A percentile compares a stretch with the other conserved stretches of the same genome.
These are phyloP conservation scores for Isotomurus palustris DNA, from an alignment of 2,888 invertebrate genomes.

Conservation along the genomic window DNA sequence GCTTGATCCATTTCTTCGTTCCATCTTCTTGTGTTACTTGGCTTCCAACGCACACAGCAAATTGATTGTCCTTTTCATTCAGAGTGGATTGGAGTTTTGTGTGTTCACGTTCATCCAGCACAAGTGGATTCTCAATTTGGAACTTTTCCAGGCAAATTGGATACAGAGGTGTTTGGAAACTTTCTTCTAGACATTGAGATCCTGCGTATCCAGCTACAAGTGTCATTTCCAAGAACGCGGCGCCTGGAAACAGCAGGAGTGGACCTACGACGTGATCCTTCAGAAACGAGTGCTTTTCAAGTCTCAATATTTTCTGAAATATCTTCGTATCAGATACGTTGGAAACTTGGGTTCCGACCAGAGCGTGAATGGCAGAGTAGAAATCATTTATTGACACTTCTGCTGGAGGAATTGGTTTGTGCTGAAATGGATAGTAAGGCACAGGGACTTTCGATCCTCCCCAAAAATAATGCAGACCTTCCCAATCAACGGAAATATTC, in stretches of 20 bases:
- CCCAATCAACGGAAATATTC: constrained; percentile 13
- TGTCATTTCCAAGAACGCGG: constrained; percentile 18
- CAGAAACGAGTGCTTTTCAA: constrained; percentile 9
- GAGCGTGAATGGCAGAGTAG: constrained; percentile 7
- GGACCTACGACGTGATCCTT: constrained; percentile 22
- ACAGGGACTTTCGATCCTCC: not conserved
- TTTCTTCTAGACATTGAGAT: not conserved
- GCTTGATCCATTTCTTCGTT: constrained; percentile 10
- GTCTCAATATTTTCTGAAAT: constrained; percentile 10
- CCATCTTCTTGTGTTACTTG: not conserved
- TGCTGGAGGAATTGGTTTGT: constrained; percentile 15
- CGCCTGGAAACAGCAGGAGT: constrained; percentile 17
- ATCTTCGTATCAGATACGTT: constrained; percentile 12
- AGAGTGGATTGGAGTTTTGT: constrained; percentile 8
- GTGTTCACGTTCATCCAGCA: constrained; percentile 3
- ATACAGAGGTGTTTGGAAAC: not conserved
- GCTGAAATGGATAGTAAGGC: constrained; percentile 12
- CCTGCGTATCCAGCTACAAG: constrained; percentile 15
- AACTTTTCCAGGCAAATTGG: constrained; percentile 15
- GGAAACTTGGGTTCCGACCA: constrained; percentile 11
- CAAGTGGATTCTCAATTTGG: constrained; percentile 12
- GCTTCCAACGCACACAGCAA: not conserved
- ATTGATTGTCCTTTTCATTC: not conserved
- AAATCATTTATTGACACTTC: not conserved
- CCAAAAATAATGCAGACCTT: constrained; percentile 7